These are phyloP conservation scores for Triops longicaudatus DNA, from an alignment of 1,140 invertebrate species.

Conservation along the genomic window DNA sequence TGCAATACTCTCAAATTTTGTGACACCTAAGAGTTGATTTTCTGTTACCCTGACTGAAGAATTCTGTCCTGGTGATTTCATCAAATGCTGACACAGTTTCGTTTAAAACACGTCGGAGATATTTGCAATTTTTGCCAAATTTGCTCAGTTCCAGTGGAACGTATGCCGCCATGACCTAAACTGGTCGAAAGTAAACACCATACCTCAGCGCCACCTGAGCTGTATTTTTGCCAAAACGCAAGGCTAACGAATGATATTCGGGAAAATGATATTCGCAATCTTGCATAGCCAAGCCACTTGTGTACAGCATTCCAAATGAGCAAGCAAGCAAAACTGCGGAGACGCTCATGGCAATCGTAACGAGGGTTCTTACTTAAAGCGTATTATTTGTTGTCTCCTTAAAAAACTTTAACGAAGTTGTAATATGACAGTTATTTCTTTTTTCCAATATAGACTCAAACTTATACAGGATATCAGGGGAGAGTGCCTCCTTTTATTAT, in stretches of 20 bases:
- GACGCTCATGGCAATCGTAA: no score
- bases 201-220: neutral
- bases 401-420: no score
- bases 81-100: neutral
- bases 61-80: neutral
- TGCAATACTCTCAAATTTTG: neutral
- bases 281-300: no score
- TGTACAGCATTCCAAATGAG: no score
- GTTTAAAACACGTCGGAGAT: neutral
- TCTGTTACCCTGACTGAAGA: neutral
- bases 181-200: neutral
- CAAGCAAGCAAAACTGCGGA: no score
- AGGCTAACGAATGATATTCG: neutral
- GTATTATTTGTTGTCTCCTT: no score
- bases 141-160: neutral
- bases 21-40: neutral
- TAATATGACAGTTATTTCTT: no score
- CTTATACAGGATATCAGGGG: no score
- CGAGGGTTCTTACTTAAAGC: no score
- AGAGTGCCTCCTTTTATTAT: no score
- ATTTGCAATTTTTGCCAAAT: conserved; percentile 2
- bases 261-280: no score
- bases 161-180: conserved; percentile 14
- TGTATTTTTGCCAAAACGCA: neutral
- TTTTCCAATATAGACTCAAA: no score